Conservation (phyloP, 2,797 vertebrate genomes). For the Phoxinus dragarum region DNA sequence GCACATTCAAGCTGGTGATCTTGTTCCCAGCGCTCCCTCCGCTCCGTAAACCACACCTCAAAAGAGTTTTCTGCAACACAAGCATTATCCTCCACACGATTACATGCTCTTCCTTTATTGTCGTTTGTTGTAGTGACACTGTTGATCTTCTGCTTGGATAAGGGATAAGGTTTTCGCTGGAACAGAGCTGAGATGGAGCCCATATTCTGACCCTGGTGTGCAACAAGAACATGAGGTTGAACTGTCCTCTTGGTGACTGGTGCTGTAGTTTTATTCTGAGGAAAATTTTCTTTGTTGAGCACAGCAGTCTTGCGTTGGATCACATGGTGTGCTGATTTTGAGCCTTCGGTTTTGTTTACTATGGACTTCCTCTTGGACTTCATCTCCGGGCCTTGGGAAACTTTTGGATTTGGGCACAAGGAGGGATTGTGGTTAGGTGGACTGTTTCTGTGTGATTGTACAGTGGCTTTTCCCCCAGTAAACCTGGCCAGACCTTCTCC, state of each 20-base stretch:
- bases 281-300: slow-evolving; percentile 78
- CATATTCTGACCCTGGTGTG: slow-evolving; percentile 73
- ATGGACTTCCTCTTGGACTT: slow-evolving; percentile 70
- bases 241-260: slow-evolving; percentile 63
- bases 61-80: slow-evolving; percentile 75
- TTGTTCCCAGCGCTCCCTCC: slow-evolving; percentile 83
- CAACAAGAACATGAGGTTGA: slow-evolving; percentile 70
- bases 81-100: background rate
- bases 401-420: slow-evolving; percentile 43
- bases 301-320: slow-evolving; percentile 83
- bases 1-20: slow-evolving; percentile 80
- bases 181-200: slow-evolving; percentile 5
- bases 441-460: slow-evolving; percentile 64
- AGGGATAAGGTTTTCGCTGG: slow-evolving; percentile 69
- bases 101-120: background rate
- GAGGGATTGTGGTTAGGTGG: slow-evolving; percentile 33
- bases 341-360: slow-evolving; percentile 58
- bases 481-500: slow-evolving; percentile 91
- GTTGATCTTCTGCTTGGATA: slow-evolving; percentile 4
- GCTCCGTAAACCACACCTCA: slow-evolving; percentile 87
- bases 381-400: slow-evolving; percentile 14
- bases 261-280: slow-evolving; percentile 64
- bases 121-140: background rate
- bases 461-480: slow-evolving; percentile 73
- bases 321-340: slow-evolving; percentile 69